Base-by-base conservation (phyloP, 2,888 invertebrate genomes). In the Agonopterix arenella region DNA sequence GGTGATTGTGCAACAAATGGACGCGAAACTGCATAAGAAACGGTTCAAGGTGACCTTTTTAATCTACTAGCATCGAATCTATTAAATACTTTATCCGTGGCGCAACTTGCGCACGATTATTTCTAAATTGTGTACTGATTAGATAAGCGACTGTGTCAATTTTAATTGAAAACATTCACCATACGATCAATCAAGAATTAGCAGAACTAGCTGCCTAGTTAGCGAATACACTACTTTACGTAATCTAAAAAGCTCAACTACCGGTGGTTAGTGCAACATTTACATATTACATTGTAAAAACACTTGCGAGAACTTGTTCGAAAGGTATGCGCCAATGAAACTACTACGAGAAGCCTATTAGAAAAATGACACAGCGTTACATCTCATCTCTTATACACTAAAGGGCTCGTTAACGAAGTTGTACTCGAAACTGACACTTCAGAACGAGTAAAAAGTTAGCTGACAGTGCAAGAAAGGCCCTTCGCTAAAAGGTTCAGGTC, bases 31-130 rank as follows among this genome's bases (percentile, higher is more conserved):
- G 62, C 58, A 62, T 63, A 55, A 61, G 64, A 78, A 77, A 72
- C 70, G 58, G 73, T 74, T 76, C 84, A 84, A 84, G 83, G 84
- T 57, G 55, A 57, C 58, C 44, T 56, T 66, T 63, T 62, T 60
- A 72, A 71, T 70, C 65, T 11, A 38, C 45, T 61, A 55, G 53
- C 57, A 59, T 56, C 52, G 50, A 54, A 60, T 66, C 68, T 64
- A 72, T 76, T 62, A 65, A 71, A 50, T 52, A 40, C 40, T 9
- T 43, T 11, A 43, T 43, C 47, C 44, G 46, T 76, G 68, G 68
- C 61, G 70, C 66, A 75, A 78, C 58, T 52, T 53, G 58, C 58
- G 57, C 28, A 52, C 59, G 59, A 64, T 66, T 57, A 53, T 65
- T 65, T 69, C 49, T 41, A 51, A 44, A 45, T 50, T 49, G n/a